Evolutionary conservation across 2,113 vertebrate genomes (phyloP), one percentile per base, ranked within the genome.

Genomic region (Mirza zaza): DNA sequence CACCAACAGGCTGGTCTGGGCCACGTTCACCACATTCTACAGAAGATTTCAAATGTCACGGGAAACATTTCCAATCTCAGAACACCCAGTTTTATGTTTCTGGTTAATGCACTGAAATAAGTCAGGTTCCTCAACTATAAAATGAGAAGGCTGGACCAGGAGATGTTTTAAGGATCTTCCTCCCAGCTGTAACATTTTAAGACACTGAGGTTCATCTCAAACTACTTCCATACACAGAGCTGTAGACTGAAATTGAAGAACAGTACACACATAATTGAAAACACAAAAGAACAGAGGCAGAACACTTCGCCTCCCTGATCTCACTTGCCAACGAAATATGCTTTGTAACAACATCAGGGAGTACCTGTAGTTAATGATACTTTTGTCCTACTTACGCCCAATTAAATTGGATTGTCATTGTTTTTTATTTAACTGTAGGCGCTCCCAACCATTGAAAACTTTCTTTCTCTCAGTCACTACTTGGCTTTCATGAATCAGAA

Each of bases 331-430:
- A 92, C 20, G 94, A 83, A 91, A n/a, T 57, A 70, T 32, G 88
- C 52, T 96, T 39, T 57, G 50, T 86, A 95, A 86, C 18, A 48
- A 83, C 50, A 91, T 29, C 20, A 73, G 25, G 23, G 42, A 92
- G 76, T 6, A 55, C 52, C 63, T 79, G 65, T 23, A 86, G 57
- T 70, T 91, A 82, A 91, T 45, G 65, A 80, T 9, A 90, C 63
- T 95, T 95, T 20, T 50, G 63, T 96, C 70, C 70, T 86, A 57
- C 81, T 94, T 95, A 94, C 87, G 87, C 68, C 79, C 80, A 86
- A 77, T 86, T 68, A 97, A 96, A 87, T 45, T 61, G 27, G 12
- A 57, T 36, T 81, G 39, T 61, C 36, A 17, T 55, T 77, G 15
- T 61, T 68, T 92, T 55, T 50, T 50, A 82, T 61, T 52, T 13